Evolutionary conservation across 2,797 vertebrate species (phyloP), one percentile per base, ranked within the genome.

Genomic region (Eurystomus glaucurus): DNA sequence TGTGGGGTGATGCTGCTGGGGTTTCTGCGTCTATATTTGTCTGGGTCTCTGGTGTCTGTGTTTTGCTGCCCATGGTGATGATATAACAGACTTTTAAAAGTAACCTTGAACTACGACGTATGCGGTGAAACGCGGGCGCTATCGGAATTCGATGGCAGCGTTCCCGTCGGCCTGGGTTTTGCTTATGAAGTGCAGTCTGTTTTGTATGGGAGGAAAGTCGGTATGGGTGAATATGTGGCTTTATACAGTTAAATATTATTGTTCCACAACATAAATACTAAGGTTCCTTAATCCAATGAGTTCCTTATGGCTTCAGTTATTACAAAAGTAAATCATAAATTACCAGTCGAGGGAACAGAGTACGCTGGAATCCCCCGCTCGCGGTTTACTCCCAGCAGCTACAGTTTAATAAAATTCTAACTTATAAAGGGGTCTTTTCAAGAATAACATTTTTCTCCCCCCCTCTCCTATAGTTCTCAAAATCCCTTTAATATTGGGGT

Each of bases 331-430:
- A 87, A 85, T 80, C 81, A 37, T 71, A 82, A 86, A 78, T 95
- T 50, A 72, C 82, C 26, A n/a, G 72, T 9, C 0, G 1, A 58
- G 69, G 87, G 70, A 76, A 68, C 3, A 45, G 86, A 91, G 71
- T 28, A 46, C 33, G 45, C 70, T 74, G 72, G 92, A 82, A 90
- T 89, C 87, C 89, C 79, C 85, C 5, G 10, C 92, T 87, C 46
- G 33, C 0, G 14, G 46, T 70, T 94, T 85, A 74, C 90, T 95
- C 96, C 95, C 92, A 64, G 93, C 28, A 82, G 88, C 95, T 95
- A 62, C 10, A 50, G 35, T 91, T 97, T 85, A 96, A 96, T 97
- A 62, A 64, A 51, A 95, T 88, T 95, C 85, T 61, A 35, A 79
- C 85, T 79, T 46, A 77, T 25, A 74, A 76, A 89, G 28, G 25